These are phyloP conservation scores for Leucophenga maculata DNA, from an alignment of 2,888 invertebrate genomes.

Conservation along the genomic window DNA sequence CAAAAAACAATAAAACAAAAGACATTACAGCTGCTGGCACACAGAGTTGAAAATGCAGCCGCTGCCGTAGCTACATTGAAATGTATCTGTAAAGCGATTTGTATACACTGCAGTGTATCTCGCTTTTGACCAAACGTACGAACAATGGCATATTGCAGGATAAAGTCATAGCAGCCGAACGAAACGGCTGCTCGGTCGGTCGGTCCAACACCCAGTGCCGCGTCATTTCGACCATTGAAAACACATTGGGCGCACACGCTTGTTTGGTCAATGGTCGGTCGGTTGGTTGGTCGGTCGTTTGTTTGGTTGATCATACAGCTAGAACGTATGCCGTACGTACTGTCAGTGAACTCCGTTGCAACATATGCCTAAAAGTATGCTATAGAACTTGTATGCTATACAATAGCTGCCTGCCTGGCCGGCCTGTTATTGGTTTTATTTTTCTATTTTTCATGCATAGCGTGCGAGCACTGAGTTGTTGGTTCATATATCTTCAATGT, in stretches of 20 bases:
- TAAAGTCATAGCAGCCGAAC: too few relatives aligned
- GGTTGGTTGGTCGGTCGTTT: too few relatives aligned
- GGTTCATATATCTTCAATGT: constrained; percentile 1
- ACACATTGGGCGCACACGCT: neutral
- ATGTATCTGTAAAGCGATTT: constrained; percentile 5
- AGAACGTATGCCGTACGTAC: neutral
- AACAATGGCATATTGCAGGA: constrained; percentile 17
- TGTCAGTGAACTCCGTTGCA: constrained; percentile 2
- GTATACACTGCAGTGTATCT: neutral
- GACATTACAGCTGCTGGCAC: constrained; percentile 2
- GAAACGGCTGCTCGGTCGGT: too few relatives aligned
- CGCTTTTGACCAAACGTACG: neutral
- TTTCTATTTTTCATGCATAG: constrained; percentile 4
- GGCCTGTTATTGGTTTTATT: neutral
- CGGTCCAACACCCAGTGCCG: too few relatives aligned
- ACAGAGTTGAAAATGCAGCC: neutral
- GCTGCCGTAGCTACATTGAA: neutral
- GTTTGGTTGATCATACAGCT: too few relatives aligned
- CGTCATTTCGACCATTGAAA: neutral
- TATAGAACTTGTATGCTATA: too few relatives aligned
- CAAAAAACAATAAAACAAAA: constrained; percentile 18
- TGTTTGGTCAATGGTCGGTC: too few relatives aligned
- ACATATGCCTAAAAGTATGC: constrained; percentile 19
- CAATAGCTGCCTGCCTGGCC: neutral
- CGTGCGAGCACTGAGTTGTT: neutral